Base-by-base conservation (phyloP, 2,888 invertebrate species). In the Hecatera dysodea region DNA sequence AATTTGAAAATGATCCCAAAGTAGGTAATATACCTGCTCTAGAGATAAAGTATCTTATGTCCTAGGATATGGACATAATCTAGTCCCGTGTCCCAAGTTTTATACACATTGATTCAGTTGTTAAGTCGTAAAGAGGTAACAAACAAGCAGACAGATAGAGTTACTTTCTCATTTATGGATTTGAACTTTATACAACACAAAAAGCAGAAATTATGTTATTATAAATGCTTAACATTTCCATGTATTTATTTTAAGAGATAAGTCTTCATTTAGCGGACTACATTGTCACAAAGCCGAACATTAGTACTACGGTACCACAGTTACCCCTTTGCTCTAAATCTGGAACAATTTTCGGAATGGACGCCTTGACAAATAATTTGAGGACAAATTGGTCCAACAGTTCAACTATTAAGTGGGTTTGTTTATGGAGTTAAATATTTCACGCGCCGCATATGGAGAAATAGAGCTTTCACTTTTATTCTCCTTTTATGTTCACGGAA, bases 311-410 rank as follows among this genome's bases (percentile, higher is more conserved):
- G 88, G 87, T 84, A 78, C 85, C 86, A 87, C 86, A 80, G 80
- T 75, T 86, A 94, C 94, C 93, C 94, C 92, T 94, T 94, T 85
- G 76, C 83, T 90, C 93, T 95, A 95, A 94, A 95, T 95, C 90
- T 92, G 94, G 94, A 93, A 92, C 94, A 91, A 94, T 94, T 93
- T 93, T 91, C 90, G 91, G 92, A 94, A 95, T 94, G 92, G 90
- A 88, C 86, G 88, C 88, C 91, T 89, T 92, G 93, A 95, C 94
- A 93, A 95, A 95, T 93, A 94, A 94, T 94, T 95, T 91, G 85
- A 88, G 90, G 87, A 93, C 93, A 93, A 94, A 95, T 94, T 90
- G 90, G 89, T 92, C 80, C 87, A 90, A 92, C 92, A 91, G 90
- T 91, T 91, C 89, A 89, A 89, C 88, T 84, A 87, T 88, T 90